These are phyloP conservation scores for Marcusenius ussheri DNA, from an alignment of 2,113 vertebrate genomes.

Conservation along the genomic window DNA sequence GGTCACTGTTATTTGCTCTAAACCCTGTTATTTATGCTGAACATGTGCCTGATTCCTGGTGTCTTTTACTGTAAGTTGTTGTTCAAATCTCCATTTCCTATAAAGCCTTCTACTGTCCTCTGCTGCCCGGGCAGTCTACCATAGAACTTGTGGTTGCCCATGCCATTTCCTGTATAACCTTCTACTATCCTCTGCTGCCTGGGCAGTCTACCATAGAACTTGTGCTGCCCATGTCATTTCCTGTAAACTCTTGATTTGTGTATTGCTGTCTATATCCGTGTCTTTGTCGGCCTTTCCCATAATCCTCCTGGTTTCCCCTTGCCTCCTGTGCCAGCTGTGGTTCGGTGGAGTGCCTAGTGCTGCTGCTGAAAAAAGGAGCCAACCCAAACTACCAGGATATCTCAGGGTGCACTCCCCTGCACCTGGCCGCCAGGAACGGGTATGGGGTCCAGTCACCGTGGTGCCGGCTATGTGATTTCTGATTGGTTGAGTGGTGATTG, in stretches of 20 bases:
- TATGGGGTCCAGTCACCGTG: conserved; percentile 48
- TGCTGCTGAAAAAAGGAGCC: conserved; percentile 89
- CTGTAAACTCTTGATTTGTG: not conserved
- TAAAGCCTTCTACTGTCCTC: not conserved
- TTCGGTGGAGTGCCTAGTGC: conserved; percentile 90
- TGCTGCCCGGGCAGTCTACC: not conserved
- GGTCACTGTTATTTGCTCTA: not conserved
- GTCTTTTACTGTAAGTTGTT: not conserved
- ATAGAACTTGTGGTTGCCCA: not conserved
- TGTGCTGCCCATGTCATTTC: not conserved
- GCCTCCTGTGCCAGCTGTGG: conserved; percentile 72
- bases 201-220: not conserved
- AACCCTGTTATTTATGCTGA: not conserved
- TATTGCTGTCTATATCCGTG: not conserved
- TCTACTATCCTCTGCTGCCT: not conserved
- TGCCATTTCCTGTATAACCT: not conserved
- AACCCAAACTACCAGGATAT: conserved; percentile 98
- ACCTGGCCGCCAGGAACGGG: conserved; percentile 95
- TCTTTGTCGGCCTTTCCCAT: not conserved
- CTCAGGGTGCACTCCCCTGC: conserved; percentile 94
- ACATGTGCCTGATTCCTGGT: not conserved
- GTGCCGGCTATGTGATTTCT: not conserved
- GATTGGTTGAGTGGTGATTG: not conserved
- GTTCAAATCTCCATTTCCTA: not conserved
- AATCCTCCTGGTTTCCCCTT: not conserved